Evolutionary conservation across 2,113 vertebrate genomes (phyloP).

Genomic region (Actenoides lindsayi): DNA sequence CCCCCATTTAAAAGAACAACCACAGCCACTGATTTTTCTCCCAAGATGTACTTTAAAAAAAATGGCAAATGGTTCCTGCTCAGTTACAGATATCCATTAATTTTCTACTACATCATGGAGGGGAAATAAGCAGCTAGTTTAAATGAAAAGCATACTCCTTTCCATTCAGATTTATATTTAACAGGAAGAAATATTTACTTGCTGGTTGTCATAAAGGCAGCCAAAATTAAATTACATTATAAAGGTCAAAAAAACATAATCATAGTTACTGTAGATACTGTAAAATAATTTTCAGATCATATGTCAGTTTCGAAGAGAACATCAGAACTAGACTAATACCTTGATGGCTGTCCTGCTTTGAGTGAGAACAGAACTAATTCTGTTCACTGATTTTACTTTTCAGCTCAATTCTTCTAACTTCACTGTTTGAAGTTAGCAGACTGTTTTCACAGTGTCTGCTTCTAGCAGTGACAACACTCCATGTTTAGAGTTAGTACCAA

Average conservation of each 20-base stretch:
- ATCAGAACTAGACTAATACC: neutral
- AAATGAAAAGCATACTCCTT: neutral
- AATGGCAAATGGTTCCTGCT: neutral
- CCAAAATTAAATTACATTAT: neutral
- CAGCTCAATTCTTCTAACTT: too few species aligned
- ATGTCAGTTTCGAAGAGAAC: neutral
- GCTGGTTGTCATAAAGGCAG: neutral
- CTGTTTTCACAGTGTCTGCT: too few species aligned
- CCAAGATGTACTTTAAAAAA: neutral
- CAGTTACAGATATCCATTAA: neutral
- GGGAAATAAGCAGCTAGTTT: neutral
- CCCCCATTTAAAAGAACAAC: neutral
- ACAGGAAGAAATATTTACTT: neutral
- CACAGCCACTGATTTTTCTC: neutral
- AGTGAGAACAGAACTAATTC: too few species aligned
- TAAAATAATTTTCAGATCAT: conserved; percentile 4
- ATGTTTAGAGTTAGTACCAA: too few species aligned
- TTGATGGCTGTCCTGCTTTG: neutral
- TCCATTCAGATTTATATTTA: neutral
- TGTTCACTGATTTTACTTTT: too few species aligned
- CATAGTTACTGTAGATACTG: neutral
- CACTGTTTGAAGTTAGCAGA: too few species aligned
- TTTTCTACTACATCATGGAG: neutral
- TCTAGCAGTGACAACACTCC: too few species aligned
- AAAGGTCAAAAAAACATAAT: neutral